Evolutionary conservation across 2,888 invertebrate genomes (phyloP), one percentile per base, ranked within the genome.

Genomic region (Pterostichus madidus): DNA sequence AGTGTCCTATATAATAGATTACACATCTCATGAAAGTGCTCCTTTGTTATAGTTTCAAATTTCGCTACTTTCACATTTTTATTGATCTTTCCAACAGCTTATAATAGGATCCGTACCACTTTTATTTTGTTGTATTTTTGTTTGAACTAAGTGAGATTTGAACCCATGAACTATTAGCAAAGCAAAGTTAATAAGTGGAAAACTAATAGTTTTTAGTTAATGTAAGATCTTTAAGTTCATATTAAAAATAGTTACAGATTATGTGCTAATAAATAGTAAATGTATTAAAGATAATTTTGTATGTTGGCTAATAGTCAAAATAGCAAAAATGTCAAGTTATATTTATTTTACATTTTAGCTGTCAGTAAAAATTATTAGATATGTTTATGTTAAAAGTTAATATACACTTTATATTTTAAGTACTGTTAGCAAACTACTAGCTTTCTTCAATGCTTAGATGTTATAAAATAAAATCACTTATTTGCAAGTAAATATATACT

Each of bases 331-430:
- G 49, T 49, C 10, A 49, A 10, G 64, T 64, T 64, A 64, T 64
- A 64, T 64, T 64, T 35, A 64, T 64, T 35, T 64, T 64, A 64
- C 11, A 64, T 35, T 49, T 64, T 35, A 64, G 35, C 35, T 64
- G 64, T 64, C 59, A 59, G 24, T 59, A 35, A 35, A 64, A 35
- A 64, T 64, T 64, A 64, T 64, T 39, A 35, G 32, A 32, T n/a
- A 64, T 64, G 32, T 35, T 32, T 32, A 35, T 64, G 32, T 64
- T 59, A 24, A 5, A 31, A 31, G 10, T 59, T 59, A 59, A 59
- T 59, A 59, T 11, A 49, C 13, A 49, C 49, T 49, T 49, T 49
- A 49, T 49, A n/a, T 49, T 49, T 49, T 49, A 49, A 49, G 49
- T 49, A 49, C 49, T 49, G 46, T 46, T 46, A 46, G 46, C n/a